These are phyloP conservation scores for Ichneumoninae sp. DNA, from an alignment of 2,888 invertebrate species.

Conservation along the genomic window DNA sequence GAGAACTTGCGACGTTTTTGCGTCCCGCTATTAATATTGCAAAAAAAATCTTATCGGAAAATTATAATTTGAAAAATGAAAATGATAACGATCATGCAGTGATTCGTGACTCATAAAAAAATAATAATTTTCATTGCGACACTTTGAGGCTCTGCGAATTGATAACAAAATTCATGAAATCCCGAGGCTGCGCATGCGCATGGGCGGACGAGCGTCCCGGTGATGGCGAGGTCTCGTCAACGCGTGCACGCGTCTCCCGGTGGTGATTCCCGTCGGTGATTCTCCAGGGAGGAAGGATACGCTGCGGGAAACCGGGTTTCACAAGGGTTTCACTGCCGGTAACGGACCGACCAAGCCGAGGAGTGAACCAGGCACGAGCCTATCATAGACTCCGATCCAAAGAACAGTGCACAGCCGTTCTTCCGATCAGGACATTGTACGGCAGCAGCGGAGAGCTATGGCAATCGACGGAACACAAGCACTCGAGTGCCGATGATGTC, in stretches of 20 bases:
- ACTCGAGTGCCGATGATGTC: slow-evolving; percentile 44
- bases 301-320: slow-evolving; percentile 33
- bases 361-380: slow-evolving; percentile 14
- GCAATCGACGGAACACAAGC: slow-evolving; percentile 23
- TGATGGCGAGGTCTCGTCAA: slow-evolving; percentile 32
- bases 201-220: background rate
- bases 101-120: background rate
- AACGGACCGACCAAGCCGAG: slow-evolving; percentile 48
- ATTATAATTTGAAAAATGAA: too few relatives aligned
- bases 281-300: slow-evolving; percentile 46
- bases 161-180: background rate
- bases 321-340: slow-evolving; percentile 39
- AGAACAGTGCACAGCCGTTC: slow-evolving; percentile 7
- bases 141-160: background rate
- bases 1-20: too few relatives aligned
- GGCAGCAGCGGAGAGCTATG: background rate
- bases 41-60: too few relatives aligned
- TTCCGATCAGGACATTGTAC: background rate
- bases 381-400: slow-evolving; percentile 20
- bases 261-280: slow-evolving; percentile 49
- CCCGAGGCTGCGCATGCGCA: background rate
- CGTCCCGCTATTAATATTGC: too few relatives aligned
- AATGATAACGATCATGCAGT: too few relatives aligned
- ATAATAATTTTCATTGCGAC: background rate
- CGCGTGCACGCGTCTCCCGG: slow-evolving; percentile 41